Percentiles rank a stretch among this genome's conserved stretches.
These are phyloP conservation scores for Pelodiscus sinensis DNA, from an alignment of 2,113 vertebrate species.

Conservation along the genomic window DNA sequence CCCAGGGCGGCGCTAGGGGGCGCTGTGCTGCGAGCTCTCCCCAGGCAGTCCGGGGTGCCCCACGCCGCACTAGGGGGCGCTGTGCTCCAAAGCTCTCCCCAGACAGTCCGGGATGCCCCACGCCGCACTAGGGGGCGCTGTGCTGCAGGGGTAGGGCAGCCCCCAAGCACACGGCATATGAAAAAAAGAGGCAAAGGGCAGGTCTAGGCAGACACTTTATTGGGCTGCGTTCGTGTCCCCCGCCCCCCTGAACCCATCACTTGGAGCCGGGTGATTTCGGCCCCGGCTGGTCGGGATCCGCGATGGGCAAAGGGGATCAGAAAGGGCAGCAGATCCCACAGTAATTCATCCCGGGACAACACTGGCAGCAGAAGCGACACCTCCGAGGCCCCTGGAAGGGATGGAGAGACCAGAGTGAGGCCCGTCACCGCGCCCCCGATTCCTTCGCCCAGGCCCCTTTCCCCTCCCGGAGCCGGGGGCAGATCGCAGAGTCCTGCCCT, in stretches of 20 bases:
- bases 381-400: background rate
- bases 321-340: background rate
- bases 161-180: background rate
- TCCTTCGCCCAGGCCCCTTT: background rate
- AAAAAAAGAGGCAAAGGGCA: background rate
- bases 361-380: background rate
- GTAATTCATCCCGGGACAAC: accelerated
- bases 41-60: too few relatives aligned
- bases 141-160: background rate
- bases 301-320: background rate
- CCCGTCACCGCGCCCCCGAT: background rate
- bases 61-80: too few relatives aligned
- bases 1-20: too few relatives aligned
- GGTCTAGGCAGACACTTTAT: background rate
- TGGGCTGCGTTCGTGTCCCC: background rate
- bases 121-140: too few relatives aligned
- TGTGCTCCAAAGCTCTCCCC: too few relatives aligned
- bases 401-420: background rate
- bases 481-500: too few relatives aligned
- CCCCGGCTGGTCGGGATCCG: background rate
- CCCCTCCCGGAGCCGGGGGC: too few relatives aligned
- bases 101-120: too few relatives aligned
- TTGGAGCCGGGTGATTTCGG: background rate
- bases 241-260: background rate
- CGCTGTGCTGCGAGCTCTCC: too few relatives aligned